Percentiles rank a stretch among this genome's conserved stretches.
These are phyloP conservation scores for Anas platyrhynchos DNA, from an alignment of 2,113 vertebrate species.

Conservation along the genomic window DNA sequence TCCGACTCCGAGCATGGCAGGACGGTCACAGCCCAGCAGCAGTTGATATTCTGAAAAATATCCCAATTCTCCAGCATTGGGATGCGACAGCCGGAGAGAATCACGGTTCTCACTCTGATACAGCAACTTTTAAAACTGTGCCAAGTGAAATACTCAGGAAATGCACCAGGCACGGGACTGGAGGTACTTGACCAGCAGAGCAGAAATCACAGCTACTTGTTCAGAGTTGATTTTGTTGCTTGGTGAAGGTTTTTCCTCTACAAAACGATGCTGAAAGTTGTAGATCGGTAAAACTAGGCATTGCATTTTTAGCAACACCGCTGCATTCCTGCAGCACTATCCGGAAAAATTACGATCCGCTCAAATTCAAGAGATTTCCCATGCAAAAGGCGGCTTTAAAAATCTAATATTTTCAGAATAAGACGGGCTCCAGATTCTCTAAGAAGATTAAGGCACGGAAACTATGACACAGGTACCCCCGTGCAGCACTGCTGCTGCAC, in stretches of 20 bases:
- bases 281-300: not conserved
- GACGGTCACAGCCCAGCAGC: not conserved
- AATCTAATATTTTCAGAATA: not conserved
- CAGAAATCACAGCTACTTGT: not conserved
- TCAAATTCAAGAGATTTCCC: not conserved
- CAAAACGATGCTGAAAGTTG: fast-evolving
- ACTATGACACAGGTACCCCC: not conserved
- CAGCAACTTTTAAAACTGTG: fast-evolving
- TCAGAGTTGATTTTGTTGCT: not conserved
- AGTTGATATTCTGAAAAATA: not conserved
- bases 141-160: fast-evolving
- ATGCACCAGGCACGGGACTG: fast-evolving
- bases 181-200: too few relatives aligned
- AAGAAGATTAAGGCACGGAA: not conserved
- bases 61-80: too few relatives aligned
- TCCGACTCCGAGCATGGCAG: not conserved
- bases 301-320: fast-evolving
- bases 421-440: not conserved
- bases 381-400: not conserved
- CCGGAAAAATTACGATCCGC: fast-evolving
- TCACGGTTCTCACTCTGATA: fast-evolving
- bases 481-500: not conserved
- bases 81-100: fast-evolving
- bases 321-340: not conserved
- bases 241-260: fast-evolving